phyloP scores from a whole-genome alignment of 2,888 invertebrate genomes.

The Mechanitis messenoides region DNA sequence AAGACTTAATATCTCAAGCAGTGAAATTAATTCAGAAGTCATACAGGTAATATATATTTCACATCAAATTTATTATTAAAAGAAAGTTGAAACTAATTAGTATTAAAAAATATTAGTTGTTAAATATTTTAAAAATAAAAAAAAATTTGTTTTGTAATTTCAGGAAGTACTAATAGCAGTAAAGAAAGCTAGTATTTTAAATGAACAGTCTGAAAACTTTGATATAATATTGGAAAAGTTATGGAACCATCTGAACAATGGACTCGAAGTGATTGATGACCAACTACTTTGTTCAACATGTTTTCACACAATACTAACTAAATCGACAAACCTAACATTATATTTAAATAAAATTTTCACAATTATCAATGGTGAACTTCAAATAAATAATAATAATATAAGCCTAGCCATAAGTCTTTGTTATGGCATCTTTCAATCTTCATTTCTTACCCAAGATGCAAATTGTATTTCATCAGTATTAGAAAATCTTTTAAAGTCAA shows the following conservation, averaged over 20 bases:
- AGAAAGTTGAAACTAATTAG: neutral
- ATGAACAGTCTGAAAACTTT: slow-evolving; percentile 34
- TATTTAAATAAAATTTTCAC: slow-evolving; percentile 43
- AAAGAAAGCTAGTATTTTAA: slow-evolving; percentile 33
- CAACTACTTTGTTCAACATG: slow-evolving; percentile 64
- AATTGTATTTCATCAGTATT: slow-evolving; percentile 29
- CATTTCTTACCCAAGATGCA: slow-evolving; percentile 41
- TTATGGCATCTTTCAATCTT: slow-evolving; percentile 67
- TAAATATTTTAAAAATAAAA: neutral
- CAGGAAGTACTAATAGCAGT: slow-evolving; percentile 49
- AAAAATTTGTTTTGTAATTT: slow-evolving; percentile 30
- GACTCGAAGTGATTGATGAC: slow-evolving; percentile 53
- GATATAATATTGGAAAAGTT: slow-evolving; percentile 41
- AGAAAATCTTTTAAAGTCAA: slow-evolving; percentile 36
- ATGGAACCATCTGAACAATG: slow-evolving; percentile 50
- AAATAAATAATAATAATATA: slow-evolving; percentile 32
- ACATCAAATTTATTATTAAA: too few species aligned
- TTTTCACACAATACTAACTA: slow-evolving; percentile 51
- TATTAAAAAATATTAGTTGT: neutral
- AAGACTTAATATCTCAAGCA: slow-evolving; percentile 38
- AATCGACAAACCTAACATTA: slow-evolving; percentile 39
- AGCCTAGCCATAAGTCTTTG: slow-evolving; percentile 51
- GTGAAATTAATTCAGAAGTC: slow-evolving; percentile 36
- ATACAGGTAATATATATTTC: slow-evolving; percentile 46
- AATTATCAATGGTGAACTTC: slow-evolving; percentile 39